Evolutionary conservation across 1,140 invertebrate species (phyloP), one percentile per base, ranked within the genome.

Genomic region (Cydia splendana): DNA sequence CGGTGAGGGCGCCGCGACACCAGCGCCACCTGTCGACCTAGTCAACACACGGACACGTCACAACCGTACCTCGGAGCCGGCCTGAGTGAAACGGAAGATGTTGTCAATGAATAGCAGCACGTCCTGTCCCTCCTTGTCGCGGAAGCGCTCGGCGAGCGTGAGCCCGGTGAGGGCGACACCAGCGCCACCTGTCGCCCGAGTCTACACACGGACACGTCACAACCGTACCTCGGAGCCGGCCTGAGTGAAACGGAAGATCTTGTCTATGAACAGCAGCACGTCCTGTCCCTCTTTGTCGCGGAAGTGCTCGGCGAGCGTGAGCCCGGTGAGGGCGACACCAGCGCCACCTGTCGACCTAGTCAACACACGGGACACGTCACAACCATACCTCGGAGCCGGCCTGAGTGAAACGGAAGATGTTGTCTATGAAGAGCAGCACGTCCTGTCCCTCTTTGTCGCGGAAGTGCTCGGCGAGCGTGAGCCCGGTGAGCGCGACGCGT

Each of bases 381-480:
- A 4, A 48, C 45, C 2, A 2, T 48, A 94, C 98, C 94, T 99
- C 99, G 42, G 99, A 99, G 95, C 99, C 99, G 89, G 99, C 99
- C 94, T 99, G 99, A 69, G 99, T 99, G 94, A 99, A 99, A 89
- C 99, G 96, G 96, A 99, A 99, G 95, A 99, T 99, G 95, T 99
- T 99, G 95, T 99, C 98, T 86, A 98, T 97, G 85, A 98, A 98
- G 42, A 98, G 94, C 86, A 98, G 90, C 85, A 98, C 98, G 92
- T 98, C 97, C 91, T 98, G 97, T 73, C 97, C 97, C 92, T 98
- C 97, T 81, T 97, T 95, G 86, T 97, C 97, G 86, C 97, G 95
- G 95, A 97, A 98, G 91, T 98, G 97, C 90, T 98, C 97, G 76
- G 94, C 94, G 12, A 94, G 88, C 7, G 97, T 97, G 15, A 98